phyloP scores from a whole-genome alignment of 2,797 vertebrate species.

The Arrhamphus sclerolepis region DNA sequence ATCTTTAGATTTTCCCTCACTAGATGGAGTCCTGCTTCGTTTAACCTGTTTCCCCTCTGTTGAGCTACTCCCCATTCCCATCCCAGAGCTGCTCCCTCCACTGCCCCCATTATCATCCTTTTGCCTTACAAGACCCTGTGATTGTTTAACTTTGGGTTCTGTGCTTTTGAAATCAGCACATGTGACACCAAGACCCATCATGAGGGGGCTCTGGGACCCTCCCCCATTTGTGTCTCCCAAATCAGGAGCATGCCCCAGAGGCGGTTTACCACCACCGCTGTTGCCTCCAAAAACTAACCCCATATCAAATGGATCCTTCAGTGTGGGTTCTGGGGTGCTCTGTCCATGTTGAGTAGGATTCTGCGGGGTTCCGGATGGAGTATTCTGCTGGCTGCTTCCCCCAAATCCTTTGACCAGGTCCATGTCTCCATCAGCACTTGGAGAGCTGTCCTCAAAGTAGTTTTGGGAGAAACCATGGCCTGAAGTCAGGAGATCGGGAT shows the following conservation, averaged over 20 bases:
- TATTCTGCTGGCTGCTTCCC: slow-evolving; percentile 86
- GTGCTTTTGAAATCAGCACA: slow-evolving; percentile 84
- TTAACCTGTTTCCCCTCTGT: slow-evolving; percentile 91
- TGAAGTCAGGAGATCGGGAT: slow-evolving; percentile 89
- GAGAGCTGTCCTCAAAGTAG: slow-evolving; percentile 95
- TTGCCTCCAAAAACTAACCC: slow-evolving; percentile 89
- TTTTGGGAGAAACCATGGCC: slow-evolving; percentile 90
- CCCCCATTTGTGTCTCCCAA: slow-evolving; percentile 85
- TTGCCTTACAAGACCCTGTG: slow-evolving; percentile 71
- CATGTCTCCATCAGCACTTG: slow-evolving; percentile 92
- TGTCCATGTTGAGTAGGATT: slow-evolving; percentile 82
- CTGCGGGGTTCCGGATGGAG: slow-evolving; percentile 84
- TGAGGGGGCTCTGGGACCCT: slow-evolving; percentile 92
- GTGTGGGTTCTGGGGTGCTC: slow-evolving; percentile 80
- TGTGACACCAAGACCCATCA: slow-evolving; percentile 73
- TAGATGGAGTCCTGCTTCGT: slow-evolving; percentile 95
- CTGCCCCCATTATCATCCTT: slow-evolving; percentile 80
- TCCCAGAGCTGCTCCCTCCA: slow-evolving; percentile 81
- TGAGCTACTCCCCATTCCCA: slow-evolving; percentile 79
- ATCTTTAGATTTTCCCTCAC: slow-evolving; percentile 96
- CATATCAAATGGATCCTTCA: slow-evolving; percentile 93
- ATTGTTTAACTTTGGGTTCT: slow-evolving; percentile 85
- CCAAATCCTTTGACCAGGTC: slow-evolving; percentile 94
- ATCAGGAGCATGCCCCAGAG: slow-evolving; percentile 83
- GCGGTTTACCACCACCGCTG: slow-evolving; percentile 83